These are phyloP conservation scores for Cancer borealis DNA, from an alignment of 2,888 invertebrate species.

Conservation along the genomic window DNA sequence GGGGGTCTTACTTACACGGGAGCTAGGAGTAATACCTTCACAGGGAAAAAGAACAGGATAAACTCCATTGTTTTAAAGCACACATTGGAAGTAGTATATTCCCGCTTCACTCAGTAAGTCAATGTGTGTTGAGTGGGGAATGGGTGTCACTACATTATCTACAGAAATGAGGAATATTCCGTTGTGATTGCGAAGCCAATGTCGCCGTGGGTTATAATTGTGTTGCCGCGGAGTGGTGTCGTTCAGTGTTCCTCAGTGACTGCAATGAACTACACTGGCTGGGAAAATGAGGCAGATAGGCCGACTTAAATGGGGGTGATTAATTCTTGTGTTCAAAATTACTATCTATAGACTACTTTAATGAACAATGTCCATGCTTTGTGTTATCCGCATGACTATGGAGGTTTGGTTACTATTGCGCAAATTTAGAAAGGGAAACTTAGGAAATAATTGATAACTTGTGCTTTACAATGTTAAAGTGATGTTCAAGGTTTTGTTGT, in stretches of 20 bases:
- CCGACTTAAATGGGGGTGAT: background rate
- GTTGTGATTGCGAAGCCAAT: background rate
- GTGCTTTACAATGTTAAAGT: background rate
- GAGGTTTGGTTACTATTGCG: background rate
- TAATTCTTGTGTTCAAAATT: background rate
- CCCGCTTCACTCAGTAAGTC: background rate
- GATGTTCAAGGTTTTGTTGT: background rate
- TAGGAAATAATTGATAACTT: background rate
- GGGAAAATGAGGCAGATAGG: background rate
- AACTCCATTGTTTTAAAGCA: background rate
- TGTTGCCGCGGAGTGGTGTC: background rate
- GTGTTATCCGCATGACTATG: background rate
- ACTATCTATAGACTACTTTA: background rate
- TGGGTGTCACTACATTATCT: constrained; percentile 21
- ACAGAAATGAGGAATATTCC: background rate
- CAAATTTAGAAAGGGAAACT: background rate
- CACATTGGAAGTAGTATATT: background rate
- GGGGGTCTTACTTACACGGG: background rate
- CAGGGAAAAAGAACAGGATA: background rate
- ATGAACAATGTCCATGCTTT: background rate
- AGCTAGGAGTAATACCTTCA: background rate
- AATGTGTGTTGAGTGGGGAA: constrained; percentile 3
- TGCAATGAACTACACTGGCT: background rate
- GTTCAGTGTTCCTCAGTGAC: background rate
- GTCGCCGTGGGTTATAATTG: background rate